These are phyloP conservation scores for Geodia barretti DNA, from an alignment of 37 sponge, comb jelly and placozoan genomes.

Conservation along the genomic window DNA sequence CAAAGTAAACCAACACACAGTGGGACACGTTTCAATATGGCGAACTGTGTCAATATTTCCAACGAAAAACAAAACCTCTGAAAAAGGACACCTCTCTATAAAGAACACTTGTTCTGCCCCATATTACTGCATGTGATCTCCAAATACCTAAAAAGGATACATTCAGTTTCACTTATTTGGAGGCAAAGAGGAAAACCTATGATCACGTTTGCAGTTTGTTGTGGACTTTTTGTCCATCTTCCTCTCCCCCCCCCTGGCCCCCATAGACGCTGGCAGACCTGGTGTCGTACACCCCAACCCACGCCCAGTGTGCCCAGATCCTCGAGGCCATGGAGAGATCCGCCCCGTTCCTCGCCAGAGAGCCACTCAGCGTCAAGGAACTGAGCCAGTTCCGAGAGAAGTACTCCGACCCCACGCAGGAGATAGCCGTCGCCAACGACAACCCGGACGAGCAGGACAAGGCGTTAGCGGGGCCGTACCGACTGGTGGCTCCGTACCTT, in stretches of 20 bases:
- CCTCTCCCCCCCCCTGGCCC: background rate
- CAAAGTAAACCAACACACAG: no score
- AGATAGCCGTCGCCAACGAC: constrained; percentile 21
- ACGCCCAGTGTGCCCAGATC: constrained; percentile 15
- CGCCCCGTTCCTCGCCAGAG: constrained; percentile 24
- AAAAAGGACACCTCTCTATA: no score
- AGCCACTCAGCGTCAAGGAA: constrained; percentile 31
- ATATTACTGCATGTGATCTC: no score
- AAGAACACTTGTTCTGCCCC: no score
- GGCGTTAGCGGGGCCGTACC: background rate
- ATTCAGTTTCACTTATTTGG: no score
- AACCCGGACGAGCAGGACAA: background rate
- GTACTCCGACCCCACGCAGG: constrained; percentile 1
- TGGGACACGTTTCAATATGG: no score
- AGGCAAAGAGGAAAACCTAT: no score
- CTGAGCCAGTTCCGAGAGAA: constrained; percentile 12
- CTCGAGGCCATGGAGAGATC: constrained; percentile 20
- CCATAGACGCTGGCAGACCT: constrained; percentile 56
- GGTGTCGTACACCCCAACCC: constrained; percentile 19
- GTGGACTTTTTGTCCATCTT: background rate
- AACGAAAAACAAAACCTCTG: no score
- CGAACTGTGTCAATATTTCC: no score
- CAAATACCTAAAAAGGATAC: no score
- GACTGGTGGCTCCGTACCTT: constrained; percentile 19
- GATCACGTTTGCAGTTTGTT: no score